Percentiles rank a stretch among this genome's conserved stretches.
Conservation (phyloP, 2,888 invertebrate species). For the Graphium colonna region DNA sequence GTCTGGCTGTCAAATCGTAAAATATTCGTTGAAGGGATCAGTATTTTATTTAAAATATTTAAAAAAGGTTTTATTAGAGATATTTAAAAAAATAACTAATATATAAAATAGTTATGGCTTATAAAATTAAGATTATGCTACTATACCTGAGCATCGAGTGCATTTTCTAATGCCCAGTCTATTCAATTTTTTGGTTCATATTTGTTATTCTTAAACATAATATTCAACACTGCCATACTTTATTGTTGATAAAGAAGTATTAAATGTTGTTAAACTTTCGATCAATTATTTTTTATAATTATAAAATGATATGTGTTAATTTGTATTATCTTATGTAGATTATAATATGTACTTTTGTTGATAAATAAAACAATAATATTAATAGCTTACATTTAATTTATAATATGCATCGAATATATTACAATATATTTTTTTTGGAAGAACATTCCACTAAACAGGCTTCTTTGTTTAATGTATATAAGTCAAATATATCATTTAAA, state of each 20-base stretch:
- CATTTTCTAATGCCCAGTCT: too few relatives aligned
- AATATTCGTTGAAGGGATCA: too few relatives aligned
- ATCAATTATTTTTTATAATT: neutral
- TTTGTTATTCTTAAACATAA: neutral
- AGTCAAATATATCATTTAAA: neutral
- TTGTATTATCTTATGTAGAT: neutral
- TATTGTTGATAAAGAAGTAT: slow-evolving; percentile 11
- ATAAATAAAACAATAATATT: neutral
- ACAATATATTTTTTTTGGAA: slow-evolving; percentile 7
- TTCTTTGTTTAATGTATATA: neutral
- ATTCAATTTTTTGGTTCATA: too few relatives aligned
- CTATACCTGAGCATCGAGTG: too few relatives aligned
- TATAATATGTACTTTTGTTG: neutral
- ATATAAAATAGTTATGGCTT: neutral
- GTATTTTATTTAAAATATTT: too few relatives aligned
- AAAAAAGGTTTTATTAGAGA: too few relatives aligned
- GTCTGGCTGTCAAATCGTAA: too few relatives aligned
- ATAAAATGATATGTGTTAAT: neutral
- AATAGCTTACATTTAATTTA: slow-evolving; percentile 2
- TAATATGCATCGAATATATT: slow-evolving; percentile 15
- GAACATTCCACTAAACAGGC: neutral
- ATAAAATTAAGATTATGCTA: neutral
- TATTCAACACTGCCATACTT: slow-evolving; percentile 13
- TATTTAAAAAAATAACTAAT: too few relatives aligned
- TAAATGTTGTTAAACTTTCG: slow-evolving; percentile 3